Percentiles rank a stretch among this genome's conserved stretches.
Conservation (phyloP, 1,140 invertebrate genomes). For the Bombus impatiens region DNA sequence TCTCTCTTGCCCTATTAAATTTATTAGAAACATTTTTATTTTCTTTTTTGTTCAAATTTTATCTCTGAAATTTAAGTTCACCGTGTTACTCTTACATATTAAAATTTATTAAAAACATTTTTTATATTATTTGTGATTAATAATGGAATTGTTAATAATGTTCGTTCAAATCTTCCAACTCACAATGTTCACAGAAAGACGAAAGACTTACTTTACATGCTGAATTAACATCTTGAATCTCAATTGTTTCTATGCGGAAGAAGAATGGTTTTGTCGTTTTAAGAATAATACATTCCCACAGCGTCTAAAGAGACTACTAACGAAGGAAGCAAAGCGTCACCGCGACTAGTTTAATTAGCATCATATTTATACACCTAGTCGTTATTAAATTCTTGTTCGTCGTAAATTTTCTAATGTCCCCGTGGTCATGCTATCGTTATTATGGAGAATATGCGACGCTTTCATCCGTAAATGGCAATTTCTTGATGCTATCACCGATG, state of each 20-base stretch:
- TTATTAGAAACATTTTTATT: no score
- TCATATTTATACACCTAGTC: not conserved
- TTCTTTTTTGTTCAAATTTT: no score
- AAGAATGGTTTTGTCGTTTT: not conserved
- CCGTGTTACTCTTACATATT: no score
- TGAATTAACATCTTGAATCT: not conserved
- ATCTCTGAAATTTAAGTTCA: no score
- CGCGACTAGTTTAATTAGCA: constrained; percentile 31
- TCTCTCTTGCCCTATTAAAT: no score
- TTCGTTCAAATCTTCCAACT: not conserved
- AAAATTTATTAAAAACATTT: no score
- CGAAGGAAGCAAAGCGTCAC: not conserved
- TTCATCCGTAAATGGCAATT: constrained; percentile 36
- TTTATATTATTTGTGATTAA: no score
- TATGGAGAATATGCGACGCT: not conserved
- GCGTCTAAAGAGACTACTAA: not conserved
- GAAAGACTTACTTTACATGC: constrained; percentile 25
- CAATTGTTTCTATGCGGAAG: constrained; percentile 38
- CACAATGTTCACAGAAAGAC: no score
- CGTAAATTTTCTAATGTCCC: constrained; percentile 20
- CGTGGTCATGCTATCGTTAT: not conserved
- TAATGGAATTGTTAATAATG: no score
- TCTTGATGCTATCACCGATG: constrained; percentile 21
- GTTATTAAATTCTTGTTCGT: not conserved
- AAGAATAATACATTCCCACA: not conserved